Evolutionary conservation across 2,113 vertebrate species (phyloP).

Genomic region (Garra rufa): DNA sequence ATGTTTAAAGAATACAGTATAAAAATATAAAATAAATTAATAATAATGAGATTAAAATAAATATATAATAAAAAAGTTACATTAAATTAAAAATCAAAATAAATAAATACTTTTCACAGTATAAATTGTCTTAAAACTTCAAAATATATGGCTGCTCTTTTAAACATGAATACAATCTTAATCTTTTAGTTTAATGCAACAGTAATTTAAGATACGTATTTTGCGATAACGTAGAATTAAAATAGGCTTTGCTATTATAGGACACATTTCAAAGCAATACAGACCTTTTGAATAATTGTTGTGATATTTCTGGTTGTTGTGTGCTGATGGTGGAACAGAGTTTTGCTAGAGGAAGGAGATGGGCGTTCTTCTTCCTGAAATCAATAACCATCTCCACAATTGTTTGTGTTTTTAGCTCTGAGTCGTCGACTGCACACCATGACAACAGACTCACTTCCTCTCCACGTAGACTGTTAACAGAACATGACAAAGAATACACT

Average conservation of each 20-base stretch:
- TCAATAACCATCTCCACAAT: background rate
- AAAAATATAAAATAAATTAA: background rate
- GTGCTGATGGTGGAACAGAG: background rate
- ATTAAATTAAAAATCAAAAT: too few species aligned
- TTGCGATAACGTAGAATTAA: too few species aligned
- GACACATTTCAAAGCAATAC: background rate
- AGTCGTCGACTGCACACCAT: background rate
- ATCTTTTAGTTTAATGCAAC: too few species aligned
- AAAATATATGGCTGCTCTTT: too few species aligned
- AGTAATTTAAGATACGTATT: too few species aligned
- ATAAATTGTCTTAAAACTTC: too few species aligned
- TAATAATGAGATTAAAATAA: too few species aligned
- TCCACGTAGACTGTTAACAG: background rate
- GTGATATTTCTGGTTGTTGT: background rate
- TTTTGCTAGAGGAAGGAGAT: background rate
- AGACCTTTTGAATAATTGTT: background rate
- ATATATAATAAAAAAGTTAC: too few species aligned
- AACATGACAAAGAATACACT: background rate
- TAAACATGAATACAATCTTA: too few species aligned
- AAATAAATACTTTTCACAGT: too few species aligned
- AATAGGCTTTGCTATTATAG: background rate
- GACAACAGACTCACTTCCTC: background rate
- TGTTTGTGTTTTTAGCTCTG: slow-evolving; percentile 15
- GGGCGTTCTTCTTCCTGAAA: slow-evolving; percentile 24
- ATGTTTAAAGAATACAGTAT: too few species aligned